phyloP scores from a whole-genome alignment of 2,113 vertebrate genomes.

The Pelobates fuscus region DNA sequence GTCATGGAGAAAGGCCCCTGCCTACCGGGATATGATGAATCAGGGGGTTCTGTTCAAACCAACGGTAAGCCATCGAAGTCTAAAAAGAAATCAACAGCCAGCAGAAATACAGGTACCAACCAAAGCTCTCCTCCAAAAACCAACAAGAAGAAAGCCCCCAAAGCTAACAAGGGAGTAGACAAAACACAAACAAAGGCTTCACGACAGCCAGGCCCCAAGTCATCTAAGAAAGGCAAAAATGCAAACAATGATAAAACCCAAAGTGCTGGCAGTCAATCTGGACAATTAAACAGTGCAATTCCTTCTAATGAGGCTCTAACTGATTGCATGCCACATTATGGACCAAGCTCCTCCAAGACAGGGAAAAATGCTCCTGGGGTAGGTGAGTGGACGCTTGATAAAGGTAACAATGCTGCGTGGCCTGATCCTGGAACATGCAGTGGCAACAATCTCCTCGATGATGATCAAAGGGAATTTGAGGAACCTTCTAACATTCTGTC shows the following conservation, averaged over 20 bases:
- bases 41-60: slow-evolving; percentile 76
- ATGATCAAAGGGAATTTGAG: slow-evolving; percentile 96
- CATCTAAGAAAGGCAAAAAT: slow-evolving; percentile 90
- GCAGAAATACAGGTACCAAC: slow-evolving; percentile 77
- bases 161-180: slow-evolving; percentile 83
- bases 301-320: slow-evolving; percentile 59
- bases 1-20: slow-evolving; percentile 80
- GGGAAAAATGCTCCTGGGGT: slow-evolving; percentile 69
- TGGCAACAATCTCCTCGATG: slow-evolving; percentile 80
- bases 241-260: slow-evolving; percentile 79
- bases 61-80: slow-evolving; percentile 86
- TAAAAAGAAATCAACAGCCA: slow-evolving; percentile 88
- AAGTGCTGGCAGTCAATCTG: slow-evolving; percentile 58
- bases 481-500: slow-evolving; percentile 98
- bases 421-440: slow-evolving; percentile 70
- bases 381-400: slow-evolving; percentile 80
- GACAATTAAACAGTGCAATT: slow-evolving; percentile 58
- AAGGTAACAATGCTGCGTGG: slow-evolving; percentile 75
- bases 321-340: slow-evolving; percentile 62
- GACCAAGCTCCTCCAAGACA: slow-evolving; percentile 58
- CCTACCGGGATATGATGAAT: slow-evolving; percentile 80
- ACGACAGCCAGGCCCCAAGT: slow-evolving; percentile 81
- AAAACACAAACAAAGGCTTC: slow-evolving; percentile 81
- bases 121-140: slow-evolving; percentile 84
- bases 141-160: slow-evolving; percentile 87